Evolutionary conservation across 1,140 invertebrate genomes (phyloP).

Genomic region (Apolygus lucorum): DNA sequence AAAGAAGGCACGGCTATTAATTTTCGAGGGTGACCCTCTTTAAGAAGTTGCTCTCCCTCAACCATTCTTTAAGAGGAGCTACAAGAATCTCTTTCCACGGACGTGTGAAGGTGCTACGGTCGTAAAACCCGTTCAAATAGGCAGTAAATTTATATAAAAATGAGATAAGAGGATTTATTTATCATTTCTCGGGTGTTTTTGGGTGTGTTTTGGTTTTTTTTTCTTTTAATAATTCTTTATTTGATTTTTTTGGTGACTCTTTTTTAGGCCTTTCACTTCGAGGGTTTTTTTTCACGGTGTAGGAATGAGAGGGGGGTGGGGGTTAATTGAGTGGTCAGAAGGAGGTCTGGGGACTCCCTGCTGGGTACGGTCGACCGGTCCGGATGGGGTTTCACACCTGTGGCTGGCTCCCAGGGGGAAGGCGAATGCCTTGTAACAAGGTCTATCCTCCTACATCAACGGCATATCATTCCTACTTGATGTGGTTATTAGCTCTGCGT

Average conservation of each 20-base stretch:
- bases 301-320: not conserved
- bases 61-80: too few relatives aligned
- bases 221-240: not conserved
- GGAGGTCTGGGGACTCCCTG: not conserved
- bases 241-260: not conserved
- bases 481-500: too few relatives aligned
- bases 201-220: not conserved
- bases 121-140: constrained; percentile 3
- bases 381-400: constrained; percentile 6
- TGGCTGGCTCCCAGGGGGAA: not conserved
- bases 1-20: constrained; percentile 1
- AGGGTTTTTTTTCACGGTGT: not conserved
- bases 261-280: not conserved
- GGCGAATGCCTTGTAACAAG: not conserved
- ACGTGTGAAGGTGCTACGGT: constrained; percentile 11
- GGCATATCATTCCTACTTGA: not conserved
- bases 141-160: constrained; percentile 13
- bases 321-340: constrained; percentile 9
- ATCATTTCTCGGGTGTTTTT: constrained; percentile 2
- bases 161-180: constrained; percentile 4
- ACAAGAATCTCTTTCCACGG: too few relatives aligned
- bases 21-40: not conserved
- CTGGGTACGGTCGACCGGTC: constrained; percentile 3
- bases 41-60: not conserved
- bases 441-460: not conserved